Percentiles rank a stretch among this genome's conserved stretches.
These are phyloP conservation scores for Poeciliopsis infans DNA, from an alignment of 2,797 vertebrate genomes.

Conservation along the genomic window DNA sequence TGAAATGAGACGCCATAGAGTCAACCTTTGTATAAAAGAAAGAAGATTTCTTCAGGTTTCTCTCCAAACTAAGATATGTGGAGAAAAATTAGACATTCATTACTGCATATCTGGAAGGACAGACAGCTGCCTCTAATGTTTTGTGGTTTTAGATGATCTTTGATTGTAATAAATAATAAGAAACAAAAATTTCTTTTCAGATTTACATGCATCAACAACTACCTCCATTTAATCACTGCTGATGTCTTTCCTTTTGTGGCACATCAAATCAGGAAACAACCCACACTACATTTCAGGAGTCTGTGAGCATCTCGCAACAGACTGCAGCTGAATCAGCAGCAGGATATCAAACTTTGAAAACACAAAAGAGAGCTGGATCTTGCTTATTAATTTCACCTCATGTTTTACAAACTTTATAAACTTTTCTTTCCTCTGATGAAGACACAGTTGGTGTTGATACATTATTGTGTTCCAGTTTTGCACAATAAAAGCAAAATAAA, in stretches of 20 bases:
- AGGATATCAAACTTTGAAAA: not conserved
- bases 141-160: not conserved
- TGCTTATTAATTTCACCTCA: not conserved
- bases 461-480: not conserved
- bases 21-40: not conserved
- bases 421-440: not conserved
- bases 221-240: not conserved
- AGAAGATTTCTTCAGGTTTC: not conserved
- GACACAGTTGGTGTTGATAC: not conserved
- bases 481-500: not conserved
- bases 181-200: not conserved
- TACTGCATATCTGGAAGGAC: not conserved
- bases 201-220: not conserved
- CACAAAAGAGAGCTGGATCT: not conserved
- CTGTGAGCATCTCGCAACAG: not conserved
- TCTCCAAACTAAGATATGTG: not conserved
- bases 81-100: not conserved
- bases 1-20: too few species aligned
- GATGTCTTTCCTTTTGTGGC: not conserved
- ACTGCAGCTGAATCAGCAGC: not conserved
- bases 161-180: not conserved
- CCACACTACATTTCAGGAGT: not conserved
- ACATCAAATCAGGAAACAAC: not conserved
- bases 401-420: not conserved
- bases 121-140: not conserved